Base-by-base conservation (phyloP, 2,797 vertebrate species). In the Rachycentron canadum region DNA sequence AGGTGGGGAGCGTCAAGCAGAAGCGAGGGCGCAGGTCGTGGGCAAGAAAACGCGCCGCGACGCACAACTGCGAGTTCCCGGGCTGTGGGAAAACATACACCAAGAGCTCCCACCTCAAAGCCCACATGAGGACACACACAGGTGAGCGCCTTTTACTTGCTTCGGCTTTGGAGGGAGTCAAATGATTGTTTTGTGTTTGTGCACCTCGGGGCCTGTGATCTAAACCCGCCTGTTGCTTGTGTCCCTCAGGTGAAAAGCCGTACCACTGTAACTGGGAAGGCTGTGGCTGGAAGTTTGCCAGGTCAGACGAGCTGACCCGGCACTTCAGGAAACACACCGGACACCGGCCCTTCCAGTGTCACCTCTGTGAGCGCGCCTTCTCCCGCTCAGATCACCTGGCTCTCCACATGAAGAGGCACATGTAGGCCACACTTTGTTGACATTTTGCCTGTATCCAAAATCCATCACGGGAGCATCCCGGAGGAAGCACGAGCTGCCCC, bases 211-310 rank as follows among this genome's bases (percentile, higher is more conserved):
- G 1, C 3, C 9, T 69, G 60, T 23, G 0, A 34, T 59, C 32
- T 83, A 56, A 87, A 32, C 25, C 0, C 11, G 26, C 3, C 8
- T 2, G 0, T 5, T 16, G 0, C 59, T 70, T 30, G 0, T 62
- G 3, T 74, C 30, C 25, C 85, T 34, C 91, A 98, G 97, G 97
- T 62, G 97, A 98, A 74, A 98, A 98, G 79, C 97, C 97, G 0
- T 98, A 98, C 87, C 97, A 98, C 90, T 98, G 97, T 85, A 98
- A 95, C 93, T 98, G 97, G 97, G 97, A 98, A 73, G 97, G 97
- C 80, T 98, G 97, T 55, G 97, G 97, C 58, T 98, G 97, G 97
- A 98, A 98, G 89, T 98, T 98, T 21, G 97, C 97, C 83, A 89
- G 97, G 66, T 98, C 97, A 0, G 97, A 98, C 1, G 97, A 97